A percentile compares a stretch with the other conserved stretches of the same genome.
Conservation (phyloP, 2,113 vertebrate species). For the Mustelus asterias region DNA sequence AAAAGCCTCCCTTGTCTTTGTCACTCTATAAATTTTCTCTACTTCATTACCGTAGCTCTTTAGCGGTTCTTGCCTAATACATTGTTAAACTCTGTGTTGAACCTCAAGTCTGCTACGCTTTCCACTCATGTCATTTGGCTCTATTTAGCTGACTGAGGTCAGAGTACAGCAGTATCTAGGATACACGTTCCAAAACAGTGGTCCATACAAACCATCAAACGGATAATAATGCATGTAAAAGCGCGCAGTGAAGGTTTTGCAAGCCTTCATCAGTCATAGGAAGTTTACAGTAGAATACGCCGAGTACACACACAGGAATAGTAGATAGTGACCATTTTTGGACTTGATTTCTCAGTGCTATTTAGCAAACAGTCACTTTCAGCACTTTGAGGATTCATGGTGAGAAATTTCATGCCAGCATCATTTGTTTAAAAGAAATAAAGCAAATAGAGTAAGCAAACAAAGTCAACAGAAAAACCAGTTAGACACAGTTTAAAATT, state of each 20-base stretch:
- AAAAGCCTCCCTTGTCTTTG: not conserved
- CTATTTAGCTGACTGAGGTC: constrained; percentile 33
- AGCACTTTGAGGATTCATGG: not conserved
- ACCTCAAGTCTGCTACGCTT: not conserved
- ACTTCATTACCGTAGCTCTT: not conserved
- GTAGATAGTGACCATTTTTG: constrained; percentile 10
- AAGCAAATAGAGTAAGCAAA: not conserved
- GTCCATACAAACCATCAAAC: constrained; percentile 30
- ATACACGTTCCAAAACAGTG: constrained; percentile 36
- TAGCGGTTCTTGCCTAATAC: not conserved
- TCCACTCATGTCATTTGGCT: constrained; percentile 4
- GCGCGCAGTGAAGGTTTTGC: not conserved
- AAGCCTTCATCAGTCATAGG: constrained; percentile 18
- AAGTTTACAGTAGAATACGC: constrained; percentile 27
- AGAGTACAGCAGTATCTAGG: constrained; percentile 36
- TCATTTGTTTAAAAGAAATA: constrained; percentile 25
- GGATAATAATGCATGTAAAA: constrained; percentile 28
- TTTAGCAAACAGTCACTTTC: not conserved
- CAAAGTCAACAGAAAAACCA: not conserved
- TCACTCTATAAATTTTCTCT: constrained; percentile 4
- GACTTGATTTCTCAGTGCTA: not conserved
- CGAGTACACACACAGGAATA: not conserved
- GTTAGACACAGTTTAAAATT: constrained; percentile 7
- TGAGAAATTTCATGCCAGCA: not conserved
- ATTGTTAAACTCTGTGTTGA: constrained; percentile 30